A percentile compares a stretch with the other conserved stretches of the same genome.
phyloP scores from a whole-genome alignment of 2,113 vertebrate genomes.

The Butorides virescens region DNA sequence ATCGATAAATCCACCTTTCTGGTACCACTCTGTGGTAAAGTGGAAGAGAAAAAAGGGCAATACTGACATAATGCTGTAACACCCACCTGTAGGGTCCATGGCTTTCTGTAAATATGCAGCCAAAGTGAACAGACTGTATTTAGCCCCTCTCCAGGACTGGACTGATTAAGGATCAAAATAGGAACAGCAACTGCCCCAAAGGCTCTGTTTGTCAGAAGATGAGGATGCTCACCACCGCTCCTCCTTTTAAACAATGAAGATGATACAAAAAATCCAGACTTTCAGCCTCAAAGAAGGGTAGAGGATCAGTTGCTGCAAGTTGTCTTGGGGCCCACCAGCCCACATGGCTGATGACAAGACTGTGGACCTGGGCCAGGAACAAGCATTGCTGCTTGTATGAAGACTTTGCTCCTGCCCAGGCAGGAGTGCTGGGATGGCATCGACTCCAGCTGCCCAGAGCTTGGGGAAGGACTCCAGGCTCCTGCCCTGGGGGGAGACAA shows the following conservation, averaged over 20 bases:
- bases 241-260: neutral
- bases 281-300: neutral
- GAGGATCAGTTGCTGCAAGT: neutral
- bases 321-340: neutral
- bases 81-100: neutral
- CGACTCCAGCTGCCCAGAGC: neutral
- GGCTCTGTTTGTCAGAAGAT: neutral
- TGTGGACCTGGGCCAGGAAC: neutral
- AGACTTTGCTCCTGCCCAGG: neutral
- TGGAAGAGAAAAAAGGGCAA: neutral
- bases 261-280: neutral
- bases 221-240: neutral
- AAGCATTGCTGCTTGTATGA: neutral
- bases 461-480: neutral
- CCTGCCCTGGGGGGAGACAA: neutral
- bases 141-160: neutral
- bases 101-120: neutral
- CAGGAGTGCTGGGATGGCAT: neutral
- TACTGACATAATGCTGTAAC: neutral
- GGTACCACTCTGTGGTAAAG: neutral
- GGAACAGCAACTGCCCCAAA: neutral
- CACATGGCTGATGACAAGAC: accelerated
- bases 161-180: neutral
- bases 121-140: neutral
- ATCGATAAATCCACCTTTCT: neutral